These are phyloP conservation scores for Hedychridium roseum DNA, from an alignment of 2,888 invertebrate species.

Conservation along the genomic window DNA sequence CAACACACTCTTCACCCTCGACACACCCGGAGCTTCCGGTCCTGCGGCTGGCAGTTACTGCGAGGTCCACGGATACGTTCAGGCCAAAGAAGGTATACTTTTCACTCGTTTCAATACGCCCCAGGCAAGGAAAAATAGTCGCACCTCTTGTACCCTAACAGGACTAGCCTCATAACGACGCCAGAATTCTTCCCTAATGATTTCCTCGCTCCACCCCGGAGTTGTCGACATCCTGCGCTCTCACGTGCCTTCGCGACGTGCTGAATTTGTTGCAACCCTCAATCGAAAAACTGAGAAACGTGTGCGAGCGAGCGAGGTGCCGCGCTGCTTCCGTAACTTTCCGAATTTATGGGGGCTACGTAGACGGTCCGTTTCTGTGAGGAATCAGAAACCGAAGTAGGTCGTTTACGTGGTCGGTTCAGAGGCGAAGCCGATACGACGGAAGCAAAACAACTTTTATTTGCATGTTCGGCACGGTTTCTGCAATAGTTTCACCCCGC, in stretches of 20 bases:
- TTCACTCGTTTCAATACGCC: too few species aligned
- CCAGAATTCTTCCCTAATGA: too few species aligned
- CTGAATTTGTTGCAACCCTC: not conserved
- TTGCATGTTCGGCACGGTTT: constrained; percentile 18
- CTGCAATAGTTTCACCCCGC: not conserved
- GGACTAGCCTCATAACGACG: too few species aligned
- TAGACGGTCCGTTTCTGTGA: not conserved
- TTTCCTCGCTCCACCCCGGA: too few species aligned
- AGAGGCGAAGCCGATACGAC: constrained; percentile 3
- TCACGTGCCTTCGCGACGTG: not conserved
- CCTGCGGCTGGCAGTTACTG: constrained; percentile 67
- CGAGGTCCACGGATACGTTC: constrained; percentile 69
- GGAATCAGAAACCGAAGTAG: constrained; percentile 25
- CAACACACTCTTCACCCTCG: constrained; percentile 67
- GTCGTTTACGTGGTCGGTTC: constrained; percentile 28
- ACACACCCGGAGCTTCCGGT: constrained; percentile 61
- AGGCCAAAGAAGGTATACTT: constrained; percentile 67
- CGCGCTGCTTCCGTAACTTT: constrained; percentile 30
- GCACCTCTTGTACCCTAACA: too few species aligned
- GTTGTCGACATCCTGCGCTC: too few species aligned
- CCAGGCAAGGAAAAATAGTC: too few species aligned
- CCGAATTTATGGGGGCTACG: constrained; percentile 28
- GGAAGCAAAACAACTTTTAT: constrained; percentile 31
- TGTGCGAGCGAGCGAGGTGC: constrained; percentile 11
- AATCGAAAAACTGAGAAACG: constrained; percentile 34